Evolutionary conservation across 2,797 vertebrate genomes (phyloP).

Genomic region (Alcedo quadribrachys): DNA sequence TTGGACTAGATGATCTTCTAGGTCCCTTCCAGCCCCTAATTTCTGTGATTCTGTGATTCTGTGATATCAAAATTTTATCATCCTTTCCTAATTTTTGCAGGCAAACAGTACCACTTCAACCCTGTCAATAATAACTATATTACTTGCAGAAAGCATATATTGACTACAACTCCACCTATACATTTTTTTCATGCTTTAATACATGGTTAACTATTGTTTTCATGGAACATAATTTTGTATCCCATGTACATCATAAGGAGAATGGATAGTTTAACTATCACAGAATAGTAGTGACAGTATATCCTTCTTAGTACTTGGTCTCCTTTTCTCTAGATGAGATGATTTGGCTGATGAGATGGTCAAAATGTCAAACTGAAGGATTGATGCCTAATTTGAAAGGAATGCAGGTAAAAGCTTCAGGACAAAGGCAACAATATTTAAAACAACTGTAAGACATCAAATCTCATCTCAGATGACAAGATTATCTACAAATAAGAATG

Average conservation of each 20-base stretch:
- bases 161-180: background rate
- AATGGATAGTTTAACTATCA: background rate
- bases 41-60: no score
- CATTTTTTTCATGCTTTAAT: background rate
- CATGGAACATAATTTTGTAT: background rate
- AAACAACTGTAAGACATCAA: background rate
- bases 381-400: background rate
- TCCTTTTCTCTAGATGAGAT: background rate
- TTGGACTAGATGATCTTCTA: no score
- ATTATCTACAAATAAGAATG: slow-evolving; percentile 10
- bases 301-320: background rate
- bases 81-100: background rate
- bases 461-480: slow-evolving; percentile 1
- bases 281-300: background rate
- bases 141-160: background rate
- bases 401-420: background rate
- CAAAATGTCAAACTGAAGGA: background rate
- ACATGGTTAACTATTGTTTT: background rate
- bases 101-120: background rate
- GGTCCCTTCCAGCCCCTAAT: no score
- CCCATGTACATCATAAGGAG: background rate
- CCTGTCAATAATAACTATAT: background rate
- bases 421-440: background rate
- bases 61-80: background rate
- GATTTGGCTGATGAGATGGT: background rate